A percentile compares a stretch with the other conserved stretches of the same genome.
Conservation (phyloP, 2,113 vertebrate species). For the Ploceus nigricollis region DNA sequence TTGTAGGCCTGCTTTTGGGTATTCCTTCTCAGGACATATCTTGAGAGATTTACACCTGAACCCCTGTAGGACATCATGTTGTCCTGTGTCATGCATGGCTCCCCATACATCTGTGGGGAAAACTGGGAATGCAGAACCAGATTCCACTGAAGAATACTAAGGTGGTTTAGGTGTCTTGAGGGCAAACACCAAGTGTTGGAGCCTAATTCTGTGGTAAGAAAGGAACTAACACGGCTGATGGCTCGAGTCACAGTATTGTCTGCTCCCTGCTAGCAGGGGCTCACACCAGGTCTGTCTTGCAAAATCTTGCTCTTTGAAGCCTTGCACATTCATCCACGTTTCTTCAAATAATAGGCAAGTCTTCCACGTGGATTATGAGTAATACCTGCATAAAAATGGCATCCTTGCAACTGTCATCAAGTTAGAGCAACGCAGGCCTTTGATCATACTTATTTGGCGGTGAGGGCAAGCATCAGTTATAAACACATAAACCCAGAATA, state of each 20-base stretch:
- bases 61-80: background rate
- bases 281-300: background rate
- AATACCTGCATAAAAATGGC: background rate
- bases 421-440: background rate
- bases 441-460: background rate
- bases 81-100: background rate
- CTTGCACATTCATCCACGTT: background rate
- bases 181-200: background rate
- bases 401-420: background rate
- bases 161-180: background rate
- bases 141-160: background rate
- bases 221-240: background rate
- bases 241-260: background rate
- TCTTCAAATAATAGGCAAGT: background rate
- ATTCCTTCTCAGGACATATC: background rate
- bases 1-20: background rate
- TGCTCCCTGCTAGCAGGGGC: background rate
- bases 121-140: background rate
- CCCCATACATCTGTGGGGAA: background rate
- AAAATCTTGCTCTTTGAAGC: background rate
- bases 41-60: background rate
- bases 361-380: background rate
- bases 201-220: background rate
- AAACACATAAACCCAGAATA: background rate
- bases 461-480: background rate